Evolutionary conservation across 1,140 invertebrate species (phyloP), one percentile per base, ranked within the genome.

Genomic region (Drosophila subobscura): DNA sequence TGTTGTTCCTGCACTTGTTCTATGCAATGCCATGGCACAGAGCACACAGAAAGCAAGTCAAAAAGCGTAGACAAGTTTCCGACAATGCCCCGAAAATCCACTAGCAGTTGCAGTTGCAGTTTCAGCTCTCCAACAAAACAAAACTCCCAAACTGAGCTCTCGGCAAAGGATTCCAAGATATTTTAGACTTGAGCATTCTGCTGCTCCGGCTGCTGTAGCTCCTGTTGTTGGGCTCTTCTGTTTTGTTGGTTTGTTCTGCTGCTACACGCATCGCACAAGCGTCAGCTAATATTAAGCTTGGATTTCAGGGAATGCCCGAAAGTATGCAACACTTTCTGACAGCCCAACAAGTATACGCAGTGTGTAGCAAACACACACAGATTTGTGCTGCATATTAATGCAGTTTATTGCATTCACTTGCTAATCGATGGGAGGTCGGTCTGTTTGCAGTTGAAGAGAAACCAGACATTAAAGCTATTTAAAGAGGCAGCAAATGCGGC

Each of bases 11-110:
- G 47, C 41, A 50, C 33, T 41, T 58, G 53, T 60, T 25, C 33
- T 12, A 12, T 12, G 33, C 29, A 0, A 3, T 33, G 41, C 47
- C 40, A 51, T 20, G 14, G 56, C 23, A 59, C 50, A 20, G 16
- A 20, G 16, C 16, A 20, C 16, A 20, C 16, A 51, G 59, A 61
- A 41, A 50, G 46, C 59, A 47, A 33, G 41, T 52, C 44, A 77
- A 52, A 27, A 66, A 73, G 55, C 57, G 75, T 54, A 49, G 54
- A 72, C 81, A 85, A 80, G 77, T 80, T 86, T 86, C 72, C 64
- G 72, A 70, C 80, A 85, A 73, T 20, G 52, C 41, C 60, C 58
- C 41, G 49, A 79, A 75, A 74, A 67, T 29, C 56, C 47, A 49
- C 50, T 61, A 67, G 37, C 41, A 52, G 46, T 57, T 49, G n/a